Evolutionary conservation across 2,797 vertebrate genomes (phyloP).

Genomic region (Coilia nasus): DNA sequence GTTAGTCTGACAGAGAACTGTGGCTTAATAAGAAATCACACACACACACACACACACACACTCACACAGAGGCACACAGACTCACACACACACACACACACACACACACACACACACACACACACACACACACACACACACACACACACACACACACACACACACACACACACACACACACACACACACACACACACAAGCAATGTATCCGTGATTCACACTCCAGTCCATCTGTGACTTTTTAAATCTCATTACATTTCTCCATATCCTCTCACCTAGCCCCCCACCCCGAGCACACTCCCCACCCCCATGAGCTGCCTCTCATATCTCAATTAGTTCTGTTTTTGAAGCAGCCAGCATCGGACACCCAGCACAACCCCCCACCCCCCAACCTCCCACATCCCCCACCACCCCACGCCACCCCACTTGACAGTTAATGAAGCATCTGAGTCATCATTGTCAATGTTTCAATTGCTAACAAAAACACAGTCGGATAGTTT

Average conservation of each 20-base stretch:
- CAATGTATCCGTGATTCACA: not conserved
- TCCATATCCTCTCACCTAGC: not conserved
- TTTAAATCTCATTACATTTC: not conserved
- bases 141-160: not conserved
- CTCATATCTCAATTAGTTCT: constrained; percentile 9
- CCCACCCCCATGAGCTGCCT: not conserved
- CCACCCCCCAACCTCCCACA: too few relatives aligned
- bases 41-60: not conserved
- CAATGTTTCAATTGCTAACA: constrained; percentile 40
- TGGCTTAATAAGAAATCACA: not conserved
- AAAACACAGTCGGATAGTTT: constrained; percentile 45
- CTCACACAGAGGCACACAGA: constrained; percentile 36
- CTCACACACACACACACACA: constrained; percentile 11
- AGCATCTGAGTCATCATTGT: constrained; percentile 41
- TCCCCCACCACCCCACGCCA: too few relatives aligned
- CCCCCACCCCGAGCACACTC: not conserved
- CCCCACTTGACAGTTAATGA: constrained; percentile 35
- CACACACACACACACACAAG: not conserved
- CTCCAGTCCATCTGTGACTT: not conserved
- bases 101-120: constrained; percentile 48
- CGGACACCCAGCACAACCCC: not conserved
- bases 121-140: constrained; percentile 30
- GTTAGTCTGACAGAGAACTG: not conserved
- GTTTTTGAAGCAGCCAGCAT: not conserved
- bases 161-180: constrained; percentile 3